Conservation (phyloP, 1,140 invertebrate genomes). For the Bradynema listronoti region DNA sequence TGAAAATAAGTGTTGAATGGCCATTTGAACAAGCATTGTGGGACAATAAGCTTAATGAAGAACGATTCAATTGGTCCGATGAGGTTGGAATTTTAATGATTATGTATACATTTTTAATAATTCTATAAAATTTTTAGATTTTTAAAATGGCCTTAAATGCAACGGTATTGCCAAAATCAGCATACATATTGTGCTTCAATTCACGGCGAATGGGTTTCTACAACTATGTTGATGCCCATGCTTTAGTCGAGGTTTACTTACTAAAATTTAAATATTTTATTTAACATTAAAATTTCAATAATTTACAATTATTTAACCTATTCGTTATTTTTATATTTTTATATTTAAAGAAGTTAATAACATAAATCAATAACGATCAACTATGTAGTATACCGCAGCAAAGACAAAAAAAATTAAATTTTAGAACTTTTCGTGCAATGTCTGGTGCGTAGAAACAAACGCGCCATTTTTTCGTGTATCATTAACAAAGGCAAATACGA, state of each 20-base stretch:
- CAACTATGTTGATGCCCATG: conserved; percentile 43
- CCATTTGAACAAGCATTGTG: conserved; percentile 33
- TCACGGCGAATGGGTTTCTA: conserved; percentile 27
- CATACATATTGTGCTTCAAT: conserved; percentile 31
- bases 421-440: conserved; percentile 31
- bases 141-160: not conserved
- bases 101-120: not conserved
- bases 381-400: too few relatives aligned
- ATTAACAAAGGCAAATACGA: conserved; percentile 46
- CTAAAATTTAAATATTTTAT: conserved; percentile 14
- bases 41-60: conserved; percentile 41
- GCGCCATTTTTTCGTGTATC: conserved; percentile 45
- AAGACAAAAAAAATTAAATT: too few relatives aligned
- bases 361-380: too few relatives aligned
- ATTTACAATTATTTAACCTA: not conserved
- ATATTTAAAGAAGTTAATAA: not conserved
- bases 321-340: not conserved
- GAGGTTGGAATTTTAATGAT: conserved; percentile 17
- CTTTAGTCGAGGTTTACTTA: conserved; percentile 37
- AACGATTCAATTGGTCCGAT: conserved; percentile 38
- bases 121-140: conserved; percentile 7
- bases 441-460: conserved; percentile 51
- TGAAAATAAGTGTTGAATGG: too few relatives aligned
- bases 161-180: conserved; percentile 1
- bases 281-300: conserved; percentile 10